Evolutionary conservation across 2,113 vertebrate species (phyloP).

Genomic region (Gasterosteus nipponicus): DNA sequence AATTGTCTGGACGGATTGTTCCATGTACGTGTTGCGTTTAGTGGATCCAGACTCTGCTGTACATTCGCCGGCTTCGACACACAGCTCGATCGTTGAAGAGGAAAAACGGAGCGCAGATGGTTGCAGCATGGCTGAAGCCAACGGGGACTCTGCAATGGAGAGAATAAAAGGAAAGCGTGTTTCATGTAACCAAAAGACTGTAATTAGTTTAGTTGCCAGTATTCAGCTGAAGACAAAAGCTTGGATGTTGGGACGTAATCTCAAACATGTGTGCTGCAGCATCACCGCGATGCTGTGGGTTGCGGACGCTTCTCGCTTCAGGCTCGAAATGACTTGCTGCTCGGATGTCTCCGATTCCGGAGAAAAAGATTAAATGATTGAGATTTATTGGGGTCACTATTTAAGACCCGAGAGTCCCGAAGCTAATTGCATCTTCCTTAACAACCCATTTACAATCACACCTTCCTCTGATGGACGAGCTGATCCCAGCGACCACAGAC

Average conservation of each 20-base stretch:
- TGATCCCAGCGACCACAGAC: slow-evolving; percentile 27
- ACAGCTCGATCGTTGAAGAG: slow-evolving; percentile 7
- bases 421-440: slow-evolving; percentile 60
- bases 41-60: slow-evolving; percentile 6
- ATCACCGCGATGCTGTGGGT: slow-evolving; percentile 1
- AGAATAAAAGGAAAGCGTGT: slow-evolving; percentile 48
- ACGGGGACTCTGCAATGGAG: slow-evolving; percentile 6
- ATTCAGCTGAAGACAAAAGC: slow-evolving; percentile 65
- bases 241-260: slow-evolving; percentile 55
- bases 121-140: slow-evolving; percentile 8
- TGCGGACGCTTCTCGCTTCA: neutral
- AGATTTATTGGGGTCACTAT: slow-evolving; percentile 68
- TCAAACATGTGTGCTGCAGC: slow-evolving; percentile 55
- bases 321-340: slow-evolving; percentile 5
- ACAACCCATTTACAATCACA: slow-evolving; percentile 59
- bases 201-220: slow-evolving; percentile 44
- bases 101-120: neutral
- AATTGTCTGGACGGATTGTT: neutral
- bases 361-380: slow-evolving; percentile 55
- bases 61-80: slow-evolving; percentile 13
- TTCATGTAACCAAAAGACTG: slow-evolving; percentile 51
- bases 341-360: slow-evolving; percentile 23
- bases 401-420: slow-evolving; percentile 50
- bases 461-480: slow-evolving; percentile 36
- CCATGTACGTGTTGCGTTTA: neutral